These are phyloP conservation scores for Drosophila barbarae DNA, from an alignment of 2,888 invertebrate genomes.

Conservation along the genomic window DNA sequence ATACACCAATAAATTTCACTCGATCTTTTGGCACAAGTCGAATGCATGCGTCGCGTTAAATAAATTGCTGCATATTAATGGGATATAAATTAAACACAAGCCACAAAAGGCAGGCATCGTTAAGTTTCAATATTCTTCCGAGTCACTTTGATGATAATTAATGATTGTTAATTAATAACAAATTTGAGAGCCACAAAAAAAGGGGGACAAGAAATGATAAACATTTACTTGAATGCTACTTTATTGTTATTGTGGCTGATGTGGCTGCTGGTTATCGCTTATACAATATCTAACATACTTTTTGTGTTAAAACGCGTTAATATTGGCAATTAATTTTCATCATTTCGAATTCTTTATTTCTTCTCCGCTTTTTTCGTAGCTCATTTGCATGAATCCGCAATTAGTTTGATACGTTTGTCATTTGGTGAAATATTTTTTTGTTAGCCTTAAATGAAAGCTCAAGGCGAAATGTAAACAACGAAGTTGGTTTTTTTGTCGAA, in stretches of 20 bases:
- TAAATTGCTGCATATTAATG: slow-evolving; percentile 63
- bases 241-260: slow-evolving; percentile 27
- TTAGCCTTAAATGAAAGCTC: slow-evolving; percentile 60
- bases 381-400: slow-evolving; percentile 72
- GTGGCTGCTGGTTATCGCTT: slow-evolving; percentile 33
- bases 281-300: slow-evolving; percentile 53
- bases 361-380: slow-evolving; percentile 42
- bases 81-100: slow-evolving; percentile 62
- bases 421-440: slow-evolving; percentile 58
- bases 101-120: slow-evolving; percentile 48
- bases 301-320: slow-evolving; percentile 68
- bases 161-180: slow-evolving; percentile 69
- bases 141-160: slow-evolving; percentile 56
- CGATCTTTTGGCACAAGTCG: slow-evolving; percentile 17
- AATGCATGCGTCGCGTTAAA: slow-evolving; percentile 41
- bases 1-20: slow-evolving; percentile 34
- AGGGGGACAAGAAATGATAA: slow-evolving; percentile 32
- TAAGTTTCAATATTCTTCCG: slow-evolving; percentile 52
- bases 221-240: slow-evolving; percentile 49
- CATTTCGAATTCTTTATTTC: slow-evolving; percentile 48
- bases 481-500: slow-evolving; percentile 27
- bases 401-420: slow-evolving; percentile 67
- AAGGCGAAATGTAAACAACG: slow-evolving; percentile 67
- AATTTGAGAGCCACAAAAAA: slow-evolving; percentile 49
- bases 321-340: slow-evolving; percentile 68